Evolutionary conservation across 2,113 vertebrate genomes (phyloP), one percentile per base, ranked within the genome.

Genomic region (Podocnemis expansa): DNA sequence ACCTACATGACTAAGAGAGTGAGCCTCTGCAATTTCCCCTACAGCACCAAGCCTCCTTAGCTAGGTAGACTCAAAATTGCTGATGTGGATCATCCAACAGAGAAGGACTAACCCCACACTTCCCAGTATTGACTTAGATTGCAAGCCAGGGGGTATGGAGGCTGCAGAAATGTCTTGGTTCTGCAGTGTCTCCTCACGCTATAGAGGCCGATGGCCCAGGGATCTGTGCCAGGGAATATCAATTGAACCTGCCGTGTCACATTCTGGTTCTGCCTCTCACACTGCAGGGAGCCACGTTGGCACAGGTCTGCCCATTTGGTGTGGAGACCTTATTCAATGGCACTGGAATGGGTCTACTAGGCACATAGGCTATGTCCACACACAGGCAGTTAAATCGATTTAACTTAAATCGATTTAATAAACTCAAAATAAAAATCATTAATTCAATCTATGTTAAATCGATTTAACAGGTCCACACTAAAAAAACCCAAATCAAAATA

Each of bases 41-140:
- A 8, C 58, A 60, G 58, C 56, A 31, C 12, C 12, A 31, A 2
- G 10, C 29, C 29, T 16, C 16, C 51, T 52, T 52, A 52, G 51
- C 51, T 17, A 2, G 51, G 3, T 17, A 52, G 51, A 52, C 29
- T 60, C 58, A 60, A 60, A 60, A 60, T 60, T 3, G 6, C 29
- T 60, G 51, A 52, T 52, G 58, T 31, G 29, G 29, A 34, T 27
- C 58, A 60, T 29, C 13, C 29, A 34, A 12, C 16, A 16, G 6
- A 60, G 43, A 5, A 4, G 19, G 34, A 75, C 31, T 12, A 17
- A 84, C 34, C 0, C 0, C 19, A 31, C 6, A 10, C 24, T 51
- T 56, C 13, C 14, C 82, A 5, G 1, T 8, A 38, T 16, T 12
- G 8, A 43, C 60, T 22, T 27, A 81, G 3, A n/a, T 12, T 82